Evolutionary conservation across 1,140 invertebrate species (phyloP), one percentile per base, ranked within the genome.

Genomic region (Tenebrio molitor): DNA sequence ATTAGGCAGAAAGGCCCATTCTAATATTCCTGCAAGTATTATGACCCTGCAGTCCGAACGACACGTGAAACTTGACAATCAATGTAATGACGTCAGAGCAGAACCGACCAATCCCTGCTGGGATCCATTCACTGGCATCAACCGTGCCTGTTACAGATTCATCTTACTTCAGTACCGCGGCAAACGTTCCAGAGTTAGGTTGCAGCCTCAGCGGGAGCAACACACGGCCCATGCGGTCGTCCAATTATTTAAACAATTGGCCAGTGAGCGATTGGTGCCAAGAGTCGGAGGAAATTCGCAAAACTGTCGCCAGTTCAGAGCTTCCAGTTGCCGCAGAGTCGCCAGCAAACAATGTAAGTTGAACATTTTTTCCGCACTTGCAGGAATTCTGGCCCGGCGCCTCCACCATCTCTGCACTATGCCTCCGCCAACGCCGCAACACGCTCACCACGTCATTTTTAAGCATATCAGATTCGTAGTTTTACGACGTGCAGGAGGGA

Each of bases 71-170:
- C 74, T 80, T 81, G 75, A 81, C 81, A 83, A 83, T 83, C 82
- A 83, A 83, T 83, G 79, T 81, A 78, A 81, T 84, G 83, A 84
- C 83, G 83, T 84, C 83, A 84, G 79, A 73, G 70, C 17, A 36
- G 21, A 72, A 70, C 67, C 70, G 70, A 77, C 83, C 83, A 84
- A 84, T 84, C 58, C 73, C 72, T 62, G 53, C 19, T 23, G 50
- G 74, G 76, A 74, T 81, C 80, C 83, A 84, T 84, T 84, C 83
- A 84, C 77, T 72, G 68, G 71, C 77, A 75, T 72, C 75, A 72
- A 77, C 73, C 72, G 74, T 74, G 73, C 75, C 74, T 76, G 75
- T 79, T 78, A 76, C 78, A 83, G 82, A 83, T 83, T 83, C 81
- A 82, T 83, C 82, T 80, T 76, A 63, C 46, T 75, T 78, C 78